phyloP scores from a whole-genome alignment of 1,140 invertebrate genomes.

The Drosophila littoralis region DNA sequence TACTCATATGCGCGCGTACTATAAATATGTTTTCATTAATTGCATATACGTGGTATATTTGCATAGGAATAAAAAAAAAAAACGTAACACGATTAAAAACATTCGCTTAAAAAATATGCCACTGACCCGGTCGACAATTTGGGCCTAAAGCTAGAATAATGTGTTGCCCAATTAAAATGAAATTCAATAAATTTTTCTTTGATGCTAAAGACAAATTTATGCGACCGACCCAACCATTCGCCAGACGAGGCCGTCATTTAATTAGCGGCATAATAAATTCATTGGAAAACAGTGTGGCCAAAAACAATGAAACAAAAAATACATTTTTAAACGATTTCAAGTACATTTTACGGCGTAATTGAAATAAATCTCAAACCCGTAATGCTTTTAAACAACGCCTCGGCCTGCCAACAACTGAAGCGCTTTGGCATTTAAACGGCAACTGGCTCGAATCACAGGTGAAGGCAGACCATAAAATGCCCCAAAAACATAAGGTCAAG shows the following conservation, averaged over 20 bases:
- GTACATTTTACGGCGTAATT: slow-evolving; percentile 72
- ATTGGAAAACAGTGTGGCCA: slow-evolving; percentile 32
- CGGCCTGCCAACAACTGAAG: background rate
- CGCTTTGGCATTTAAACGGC: background rate
- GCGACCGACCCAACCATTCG: slow-evolving; percentile 13
- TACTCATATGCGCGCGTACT: background rate
- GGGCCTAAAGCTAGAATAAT: slow-evolving; percentile 46
- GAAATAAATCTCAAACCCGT: slow-evolving; percentile 47
- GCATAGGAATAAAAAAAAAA: slow-evolving; percentile 10
- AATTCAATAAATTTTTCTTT: slow-evolving; percentile 53
- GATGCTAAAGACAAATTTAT: slow-evolving; percentile 60
- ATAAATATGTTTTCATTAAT: slow-evolving; percentile 30
- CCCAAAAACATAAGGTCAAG: background rate
- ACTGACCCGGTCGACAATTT: slow-evolving; percentile 15
- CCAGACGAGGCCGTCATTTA: slow-evolving; percentile 24
- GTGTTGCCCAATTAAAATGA: slow-evolving; percentile 68
- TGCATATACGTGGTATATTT: slow-evolving; percentile 28
- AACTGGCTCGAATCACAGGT: slow-evolving; percentile 2
- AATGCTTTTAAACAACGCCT: slow-evolving; percentile 47
- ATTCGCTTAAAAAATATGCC: background rate
- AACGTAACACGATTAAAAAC: slow-evolving; percentile 3
- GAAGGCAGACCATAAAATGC: background rate
- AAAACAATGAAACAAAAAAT: slow-evolving; percentile 27
- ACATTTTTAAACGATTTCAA: slow-evolving; percentile 65
- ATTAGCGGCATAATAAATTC: slow-evolving; percentile 51